A percentile compares a stretch with the other conserved stretches of the same genome.
phyloP scores from a whole-genome alignment of 2,113 vertebrate species.

The Hiodon tergisus region DNA sequence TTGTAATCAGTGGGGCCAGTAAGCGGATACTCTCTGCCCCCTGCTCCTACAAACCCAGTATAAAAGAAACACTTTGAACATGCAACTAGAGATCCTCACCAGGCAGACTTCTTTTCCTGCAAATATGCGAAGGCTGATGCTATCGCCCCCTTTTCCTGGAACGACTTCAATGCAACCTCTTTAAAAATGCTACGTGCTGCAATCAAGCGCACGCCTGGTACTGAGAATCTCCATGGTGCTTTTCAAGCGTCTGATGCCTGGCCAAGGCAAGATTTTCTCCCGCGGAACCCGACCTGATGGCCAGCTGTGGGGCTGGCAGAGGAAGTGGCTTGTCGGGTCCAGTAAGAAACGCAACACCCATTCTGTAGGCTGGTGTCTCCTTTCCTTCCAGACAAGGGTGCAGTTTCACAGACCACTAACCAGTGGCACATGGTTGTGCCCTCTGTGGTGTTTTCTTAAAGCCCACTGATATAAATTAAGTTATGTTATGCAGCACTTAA shows the following conservation, averaged over 20 bases:
- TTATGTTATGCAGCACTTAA: background rate
- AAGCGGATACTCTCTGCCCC: constrained; percentile 27
- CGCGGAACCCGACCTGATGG: constrained; percentile 47
- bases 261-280: constrained; percentile 41
- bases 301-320: constrained; percentile 41
- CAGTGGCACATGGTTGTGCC: background rate
- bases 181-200: constrained; percentile 16
- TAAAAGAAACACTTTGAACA: constrained; percentile 15
- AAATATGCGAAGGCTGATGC: constrained; percentile 31
- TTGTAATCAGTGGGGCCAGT: constrained; percentile 33
- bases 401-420: background rate
- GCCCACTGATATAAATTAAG: background rate
- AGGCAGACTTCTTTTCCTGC: constrained; percentile 44
- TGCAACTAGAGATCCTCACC: constrained; percentile 23
- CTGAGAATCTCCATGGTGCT: background rate
- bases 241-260: constrained; percentile 23
- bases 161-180: constrained; percentile 36
- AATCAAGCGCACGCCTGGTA: constrained; percentile 24
- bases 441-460: background rate
- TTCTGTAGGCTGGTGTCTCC: constrained; percentile 47
- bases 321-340: constrained; percentile 45
- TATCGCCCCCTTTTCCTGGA: constrained; percentile 39
- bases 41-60: constrained; percentile 26
- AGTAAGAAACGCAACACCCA: constrained; percentile 54
- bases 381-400: constrained; percentile 40